Conservation (phyloP, 2,113 vertebrate genomes). For the Haliaeetus leucogaster region DNA sequence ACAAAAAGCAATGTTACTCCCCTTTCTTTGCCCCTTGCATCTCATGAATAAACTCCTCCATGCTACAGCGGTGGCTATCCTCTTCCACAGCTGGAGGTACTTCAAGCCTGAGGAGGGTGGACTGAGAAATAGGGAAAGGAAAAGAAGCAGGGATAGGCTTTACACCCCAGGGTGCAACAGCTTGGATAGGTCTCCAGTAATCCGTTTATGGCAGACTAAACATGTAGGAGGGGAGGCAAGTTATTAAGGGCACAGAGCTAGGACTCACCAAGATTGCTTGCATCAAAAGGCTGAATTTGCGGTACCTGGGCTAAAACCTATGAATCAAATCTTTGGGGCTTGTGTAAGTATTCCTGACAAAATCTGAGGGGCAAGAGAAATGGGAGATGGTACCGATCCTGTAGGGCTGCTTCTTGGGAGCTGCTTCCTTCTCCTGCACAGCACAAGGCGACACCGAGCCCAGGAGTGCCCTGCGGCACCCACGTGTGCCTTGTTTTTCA, state of each 20-base stretch:
- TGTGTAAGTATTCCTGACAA: not conserved
- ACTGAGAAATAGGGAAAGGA: not conserved
- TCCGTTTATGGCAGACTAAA: not conserved
- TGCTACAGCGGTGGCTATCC: not conserved
- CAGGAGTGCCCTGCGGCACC: not conserved
- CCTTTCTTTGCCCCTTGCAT: not conserved
- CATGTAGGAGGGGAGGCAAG: not conserved
- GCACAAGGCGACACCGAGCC: not conserved
- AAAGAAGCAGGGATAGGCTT: not conserved
- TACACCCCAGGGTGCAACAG: not conserved
- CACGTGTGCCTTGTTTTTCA: not conserved
- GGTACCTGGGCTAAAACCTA: not conserved
- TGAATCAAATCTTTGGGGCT: not conserved
- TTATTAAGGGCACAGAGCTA: not conserved
- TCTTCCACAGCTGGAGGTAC: not conserved
- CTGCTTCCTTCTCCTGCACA: not conserved
- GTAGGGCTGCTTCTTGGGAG: not conserved
- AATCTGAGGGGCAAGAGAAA: not conserved
- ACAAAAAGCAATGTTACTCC: not conserved
- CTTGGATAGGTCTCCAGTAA: not conserved
- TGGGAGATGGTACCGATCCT: not conserved
- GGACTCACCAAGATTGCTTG: fast-evolving
- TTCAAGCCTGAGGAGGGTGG: not conserved
- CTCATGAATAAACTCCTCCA: not conserved
- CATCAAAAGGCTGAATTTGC: not conserved